phyloP scores from a whole-genome alignment of 2,888 invertebrate genomes.

The Pachymerium ferrugineum region DNA sequence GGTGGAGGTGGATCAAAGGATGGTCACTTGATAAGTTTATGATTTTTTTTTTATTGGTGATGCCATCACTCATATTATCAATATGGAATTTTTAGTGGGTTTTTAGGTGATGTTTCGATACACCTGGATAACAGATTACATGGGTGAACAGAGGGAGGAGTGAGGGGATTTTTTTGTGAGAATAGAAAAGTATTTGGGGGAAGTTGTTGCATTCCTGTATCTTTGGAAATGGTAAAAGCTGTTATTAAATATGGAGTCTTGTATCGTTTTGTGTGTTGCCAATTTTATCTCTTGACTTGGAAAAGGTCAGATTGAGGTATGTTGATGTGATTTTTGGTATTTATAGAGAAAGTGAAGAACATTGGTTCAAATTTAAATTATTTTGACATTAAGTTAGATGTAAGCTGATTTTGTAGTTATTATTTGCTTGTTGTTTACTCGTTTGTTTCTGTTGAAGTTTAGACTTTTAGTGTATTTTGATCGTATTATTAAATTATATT shows the following conservation, averaged over 20 bases:
- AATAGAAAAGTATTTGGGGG: neutral
- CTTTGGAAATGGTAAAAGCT: neutral
- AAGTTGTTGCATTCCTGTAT: neutral
- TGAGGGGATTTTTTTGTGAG: neutral
- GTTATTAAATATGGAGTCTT: neutral
- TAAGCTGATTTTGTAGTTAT: too few relatives aligned
- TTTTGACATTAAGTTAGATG: too few relatives aligned
- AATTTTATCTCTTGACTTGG: too few relatives aligned
- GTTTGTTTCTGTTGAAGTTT: too few relatives aligned
- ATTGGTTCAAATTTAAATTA: too few relatives aligned
- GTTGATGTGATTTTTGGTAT: too few relatives aligned
- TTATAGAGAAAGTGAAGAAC: too few relatives aligned
- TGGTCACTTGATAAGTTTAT: constrained; percentile 5
- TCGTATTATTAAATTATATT: too few relatives aligned
- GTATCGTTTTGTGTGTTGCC: neutral
- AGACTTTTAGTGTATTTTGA: too few relatives aligned
- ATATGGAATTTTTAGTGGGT: neutral
- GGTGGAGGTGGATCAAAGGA: constrained; percentile 2
- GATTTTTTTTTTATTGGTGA: neutral
- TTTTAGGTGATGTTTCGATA: neutral
- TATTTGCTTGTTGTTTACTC: too few relatives aligned
- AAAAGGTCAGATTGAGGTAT: too few relatives aligned
- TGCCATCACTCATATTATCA: neutral
- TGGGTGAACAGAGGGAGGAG: neutral
- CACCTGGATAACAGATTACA: neutral